A percentile compares a stretch with the other conserved stretches of the same genome.
Conservation (phyloP, 2,797 vertebrate genomes). For the Anniella stebbinsi region DNA sequence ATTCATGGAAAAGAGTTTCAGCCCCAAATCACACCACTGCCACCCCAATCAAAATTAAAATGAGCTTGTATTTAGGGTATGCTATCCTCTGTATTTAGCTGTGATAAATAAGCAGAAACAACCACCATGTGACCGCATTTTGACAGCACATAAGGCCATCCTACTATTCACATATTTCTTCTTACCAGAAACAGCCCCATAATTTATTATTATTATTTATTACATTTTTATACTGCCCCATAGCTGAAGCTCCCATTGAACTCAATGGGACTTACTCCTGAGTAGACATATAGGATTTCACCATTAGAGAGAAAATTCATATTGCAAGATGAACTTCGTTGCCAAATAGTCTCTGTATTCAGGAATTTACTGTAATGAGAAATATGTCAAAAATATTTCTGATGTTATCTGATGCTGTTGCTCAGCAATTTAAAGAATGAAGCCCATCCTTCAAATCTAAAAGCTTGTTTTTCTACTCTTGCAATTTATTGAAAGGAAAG, state of each 20-base stretch:
- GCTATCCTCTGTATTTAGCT: too few species aligned
- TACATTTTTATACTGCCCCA: too few species aligned
- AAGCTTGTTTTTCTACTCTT: constrained; percentile 31
- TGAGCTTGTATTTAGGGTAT: too few species aligned
- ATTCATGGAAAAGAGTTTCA: too few species aligned
- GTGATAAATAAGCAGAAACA: too few species aligned
- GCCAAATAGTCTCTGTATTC: neutral
- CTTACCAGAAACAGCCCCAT: too few species aligned
- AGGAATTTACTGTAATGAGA: constrained; percentile 26
- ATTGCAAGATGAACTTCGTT: constrained; percentile 2
- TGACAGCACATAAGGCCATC: too few species aligned
- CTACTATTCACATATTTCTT: too few species aligned
- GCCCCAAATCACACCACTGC: too few species aligned
- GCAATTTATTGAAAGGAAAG: constrained; percentile 58
- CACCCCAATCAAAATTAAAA: too few species aligned
- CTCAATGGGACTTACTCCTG: neutral
- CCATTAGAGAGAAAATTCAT: neutral
- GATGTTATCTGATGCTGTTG: constrained; percentile 25
- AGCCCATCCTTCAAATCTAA: constrained; percentile 34
- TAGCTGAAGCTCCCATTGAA: neutral
- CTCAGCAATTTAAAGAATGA: constrained; percentile 30
- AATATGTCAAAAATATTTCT: constrained; percentile 30
- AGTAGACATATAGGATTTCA: neutral
- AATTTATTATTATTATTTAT: too few species aligned
- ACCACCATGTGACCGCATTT: too few species aligned